Evolutionary conservation across 2,113 vertebrate species (phyloP), one percentile per base, ranked within the genome.

Genomic region (Amphilophus citrinellus): DNA sequence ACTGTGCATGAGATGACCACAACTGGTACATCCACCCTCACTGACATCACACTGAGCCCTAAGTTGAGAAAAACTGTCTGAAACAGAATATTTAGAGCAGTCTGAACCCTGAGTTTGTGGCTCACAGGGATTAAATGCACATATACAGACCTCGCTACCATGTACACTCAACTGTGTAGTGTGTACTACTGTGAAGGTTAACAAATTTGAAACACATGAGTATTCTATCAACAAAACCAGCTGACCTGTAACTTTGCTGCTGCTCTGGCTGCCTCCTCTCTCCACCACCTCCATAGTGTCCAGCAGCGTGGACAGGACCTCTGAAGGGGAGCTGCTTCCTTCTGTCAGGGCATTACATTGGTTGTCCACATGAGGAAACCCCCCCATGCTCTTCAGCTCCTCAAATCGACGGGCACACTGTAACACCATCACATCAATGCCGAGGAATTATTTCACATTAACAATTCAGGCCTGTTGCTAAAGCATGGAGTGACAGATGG

Each of bases 351-450:
- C 73, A 63, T 97, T 97, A 82, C 96, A 98, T 1, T 98, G 97
- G 87, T 98, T 97, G 89, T 98, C 98, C 89, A 98, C 95, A 61
- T 96, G 96, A 76, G 97, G 97, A 82, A 96, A 94, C 6, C 87
- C 96, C 66, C 97, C 97, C 15, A 93, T 96, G 93, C 89, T 96
- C 93, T 98, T 98, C 94, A 99, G 94, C 87, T 99, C 98, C 93
- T 99, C 98, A 94, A 98, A 99, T 39, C 98, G 97, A 91, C 95
- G 97, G 84, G 97, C 97, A 94, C 98, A 99, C 98, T 99, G 92
- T 71, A 65, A 80, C 35, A 65, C 32, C 92, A 85, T 39, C 61
- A 89, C 32, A 88, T 47, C 30, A 82, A 35, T 11, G 60, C 20
- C 22, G 37, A 3, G 22, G 24, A 13, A 7, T 58, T 47, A 62